Conservation (phyloP, 2,888 invertebrate species). For the Apotomis turbidana region DNA sequence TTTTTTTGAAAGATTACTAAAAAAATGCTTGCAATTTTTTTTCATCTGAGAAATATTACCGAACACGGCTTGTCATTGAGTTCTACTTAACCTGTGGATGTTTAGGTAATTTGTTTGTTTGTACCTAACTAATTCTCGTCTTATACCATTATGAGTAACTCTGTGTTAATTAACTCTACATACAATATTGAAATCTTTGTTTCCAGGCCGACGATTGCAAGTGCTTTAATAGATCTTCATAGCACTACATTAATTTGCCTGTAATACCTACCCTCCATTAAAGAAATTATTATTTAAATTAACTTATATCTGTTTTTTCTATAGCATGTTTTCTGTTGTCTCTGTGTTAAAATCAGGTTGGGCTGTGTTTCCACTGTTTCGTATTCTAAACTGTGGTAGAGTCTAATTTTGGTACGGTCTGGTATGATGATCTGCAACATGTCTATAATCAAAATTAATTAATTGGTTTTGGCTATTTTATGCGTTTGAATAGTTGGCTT, state of each 20-base stretch:
- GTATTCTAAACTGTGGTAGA: too few relatives aligned
- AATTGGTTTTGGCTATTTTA: too few relatives aligned
- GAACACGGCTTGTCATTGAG: neutral
- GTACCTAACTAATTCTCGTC: neutral
- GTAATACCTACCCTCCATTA: neutral
- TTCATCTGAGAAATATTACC: neutral
- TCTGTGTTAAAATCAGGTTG: neutral
- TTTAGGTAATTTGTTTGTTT: neutral
- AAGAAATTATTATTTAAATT: neutral
- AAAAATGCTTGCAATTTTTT: too few relatives aligned
- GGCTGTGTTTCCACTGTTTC: too few relatives aligned
- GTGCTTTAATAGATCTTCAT: slow-evolving; percentile 29
- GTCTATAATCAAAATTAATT: too few relatives aligned
- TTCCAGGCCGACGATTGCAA: neutral
- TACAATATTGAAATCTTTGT: neutral
- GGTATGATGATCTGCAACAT: too few relatives aligned
- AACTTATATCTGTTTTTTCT: neutral
- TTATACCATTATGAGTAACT: neutral
- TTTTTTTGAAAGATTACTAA: neutral
- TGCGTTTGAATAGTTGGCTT: too few relatives aligned
- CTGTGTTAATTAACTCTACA: neutral
- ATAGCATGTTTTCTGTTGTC: neutral
- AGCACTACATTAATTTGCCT: slow-evolving; percentile 1
- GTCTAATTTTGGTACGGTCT: too few relatives aligned
- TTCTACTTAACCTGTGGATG: neutral